Evolutionary conservation across 2,888 invertebrate genomes (phyloP).

Genomic region (Agrotis clavis): DNA sequence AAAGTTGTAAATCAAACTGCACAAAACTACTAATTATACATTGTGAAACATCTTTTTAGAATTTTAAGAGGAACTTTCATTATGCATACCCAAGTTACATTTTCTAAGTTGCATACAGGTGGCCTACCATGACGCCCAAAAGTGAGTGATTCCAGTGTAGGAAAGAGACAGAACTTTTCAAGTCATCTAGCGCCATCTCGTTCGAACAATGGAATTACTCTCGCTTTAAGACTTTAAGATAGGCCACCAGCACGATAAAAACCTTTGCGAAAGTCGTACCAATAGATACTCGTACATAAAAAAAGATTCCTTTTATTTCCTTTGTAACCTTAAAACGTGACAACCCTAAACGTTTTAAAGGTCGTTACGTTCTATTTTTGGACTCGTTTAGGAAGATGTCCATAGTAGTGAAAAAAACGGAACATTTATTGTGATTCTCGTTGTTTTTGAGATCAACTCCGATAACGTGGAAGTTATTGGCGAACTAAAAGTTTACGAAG

Average conservation of each 20-base stretch:
- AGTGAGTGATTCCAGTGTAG: too few relatives aligned
- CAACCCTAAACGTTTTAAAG: conserved; percentile 51
- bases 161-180: too few relatives aligned
- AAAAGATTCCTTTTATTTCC: not conserved
- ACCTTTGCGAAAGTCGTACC: not conserved
- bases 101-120: too few relatives aligned
- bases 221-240: too few relatives aligned
- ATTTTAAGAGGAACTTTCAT: too few relatives aligned
- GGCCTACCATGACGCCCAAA: too few relatives aligned
- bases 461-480: conserved; percentile 40
- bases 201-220: too few relatives aligned
- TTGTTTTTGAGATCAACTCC: conserved; percentile 40
- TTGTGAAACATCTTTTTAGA: too few relatives aligned
- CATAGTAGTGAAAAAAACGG: conserved; percentile 35
- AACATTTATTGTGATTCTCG: conserved; percentile 40
- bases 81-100: too few relatives aligned
- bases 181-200: too few relatives aligned
- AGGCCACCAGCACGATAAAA: not conserved
- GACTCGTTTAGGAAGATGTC: conserved; percentile 24
- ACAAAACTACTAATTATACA: not conserved
- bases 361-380: conserved; percentile 55
- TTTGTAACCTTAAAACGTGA: not conserved
- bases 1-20: not conserved
- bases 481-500: conserved; percentile 29
- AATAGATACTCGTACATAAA: not conserved